phyloP scores from a whole-genome alignment of 2,113 vertebrate species.

The Oostethus manadensis region DNA sequence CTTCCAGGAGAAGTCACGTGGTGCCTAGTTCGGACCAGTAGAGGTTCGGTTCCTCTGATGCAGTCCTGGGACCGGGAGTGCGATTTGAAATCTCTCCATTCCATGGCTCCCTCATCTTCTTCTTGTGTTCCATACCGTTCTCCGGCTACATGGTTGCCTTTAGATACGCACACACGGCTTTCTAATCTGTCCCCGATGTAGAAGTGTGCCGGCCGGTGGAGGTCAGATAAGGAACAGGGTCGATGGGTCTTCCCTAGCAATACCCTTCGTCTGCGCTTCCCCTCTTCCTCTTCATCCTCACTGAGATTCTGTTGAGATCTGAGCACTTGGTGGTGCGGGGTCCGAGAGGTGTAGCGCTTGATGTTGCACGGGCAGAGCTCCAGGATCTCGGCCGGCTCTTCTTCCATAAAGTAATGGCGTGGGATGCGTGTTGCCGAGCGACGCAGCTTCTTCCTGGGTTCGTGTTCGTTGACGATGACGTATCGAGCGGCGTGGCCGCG shows the following conservation, averaged over 20 bases:
- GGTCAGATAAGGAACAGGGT: slow-evolving; percentile 75
- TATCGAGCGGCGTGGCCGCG: slow-evolving; percentile 74
- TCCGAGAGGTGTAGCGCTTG: slow-evolving; percentile 63
- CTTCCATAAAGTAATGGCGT: slow-evolving; percentile 74
- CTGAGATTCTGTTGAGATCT: slow-evolving; percentile 69
- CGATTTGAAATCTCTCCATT: slow-evolving; percentile 49
- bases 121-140: slow-evolving; percentile 55
- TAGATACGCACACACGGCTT: slow-evolving; percentile 50
- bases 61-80: slow-evolving; percentile 58
- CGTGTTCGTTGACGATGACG: slow-evolving; percentile 78
- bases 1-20: slow-evolving; percentile 40
- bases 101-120: slow-evolving; percentile 54
- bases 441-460: slow-evolving; percentile 69
- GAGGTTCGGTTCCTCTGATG: slow-evolving; percentile 53
- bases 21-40: slow-evolving; percentile 31
- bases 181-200: slow-evolving; percentile 72
- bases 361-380: slow-evolving; percentile 75
- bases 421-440: slow-evolving; percentile 73
- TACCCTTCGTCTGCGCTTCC: slow-evolving; percentile 39
- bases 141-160: slow-evolving; percentile 51
- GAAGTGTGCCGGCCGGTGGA: slow-evolving; percentile 72
- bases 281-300: slow-evolving; percentile 75
- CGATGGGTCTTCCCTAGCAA: slow-evolving; percentile 55
- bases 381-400: slow-evolving; percentile 62
- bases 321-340: slow-evolving; percentile 48